A percentile compares a stretch with the other conserved stretches of the same genome.
These are phyloP conservation scores for Noctuana brunneofusca DNA, from an alignment of 2,888 invertebrate genomes.

Conservation along the genomic window DNA sequence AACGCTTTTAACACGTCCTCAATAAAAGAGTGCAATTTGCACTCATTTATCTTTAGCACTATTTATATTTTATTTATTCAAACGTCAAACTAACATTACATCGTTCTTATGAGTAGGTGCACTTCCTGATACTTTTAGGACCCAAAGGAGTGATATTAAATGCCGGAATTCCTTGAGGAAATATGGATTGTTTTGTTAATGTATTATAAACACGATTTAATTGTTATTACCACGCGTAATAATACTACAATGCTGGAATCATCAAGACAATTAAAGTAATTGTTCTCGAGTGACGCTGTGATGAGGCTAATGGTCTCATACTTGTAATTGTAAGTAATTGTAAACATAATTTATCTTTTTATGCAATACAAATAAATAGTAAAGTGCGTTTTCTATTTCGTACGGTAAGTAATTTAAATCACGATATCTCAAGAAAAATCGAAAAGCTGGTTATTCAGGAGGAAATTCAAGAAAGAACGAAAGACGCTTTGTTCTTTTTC, in stretches of 20 bases:
- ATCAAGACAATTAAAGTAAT: constrained; percentile 26
- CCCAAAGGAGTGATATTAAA: neutral
- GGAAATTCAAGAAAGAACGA: neutral
- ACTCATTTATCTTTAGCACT: too few relatives aligned
- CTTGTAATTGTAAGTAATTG: neutral
- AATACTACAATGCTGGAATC: constrained; percentile 9
- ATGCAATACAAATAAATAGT: neutral
- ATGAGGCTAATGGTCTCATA: neutral
- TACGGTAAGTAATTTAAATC: neutral
- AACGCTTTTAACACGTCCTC: too few relatives aligned
- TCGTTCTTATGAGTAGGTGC: too few relatives aligned
- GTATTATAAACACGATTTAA: constrained; percentile 1
- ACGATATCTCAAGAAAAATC: neutral
- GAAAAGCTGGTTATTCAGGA: neutral
- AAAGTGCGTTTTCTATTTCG: neutral
- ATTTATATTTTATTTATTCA: too few relatives aligned
- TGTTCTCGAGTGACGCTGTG: constrained; percentile 2
- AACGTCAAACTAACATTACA: too few relatives aligned
- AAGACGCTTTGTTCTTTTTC: neutral
- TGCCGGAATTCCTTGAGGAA: neutral
- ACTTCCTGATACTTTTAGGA: too few relatives aligned
- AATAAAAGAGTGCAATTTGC: too few relatives aligned
- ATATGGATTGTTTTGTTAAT: neutral
- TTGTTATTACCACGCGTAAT: constrained; percentile 2
- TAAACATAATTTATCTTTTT: constrained; percentile 1